phyloP scores from a whole-genome alignment of 2,113 vertebrate genomes.

The Xenopus borealis region DNA sequence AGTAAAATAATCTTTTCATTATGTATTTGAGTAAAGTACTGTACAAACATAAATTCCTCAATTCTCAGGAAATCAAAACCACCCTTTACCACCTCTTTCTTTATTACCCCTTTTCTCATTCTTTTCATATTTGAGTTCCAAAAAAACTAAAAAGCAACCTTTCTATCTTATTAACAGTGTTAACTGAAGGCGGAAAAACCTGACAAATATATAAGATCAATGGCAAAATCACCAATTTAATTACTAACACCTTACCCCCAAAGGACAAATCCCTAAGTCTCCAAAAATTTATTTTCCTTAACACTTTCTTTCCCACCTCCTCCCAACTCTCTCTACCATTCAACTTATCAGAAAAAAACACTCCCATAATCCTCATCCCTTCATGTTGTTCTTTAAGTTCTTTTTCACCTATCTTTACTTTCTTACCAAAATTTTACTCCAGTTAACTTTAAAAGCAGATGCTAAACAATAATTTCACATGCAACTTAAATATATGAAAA shows the following conservation, averaged over 20 bases:
- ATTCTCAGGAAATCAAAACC: background rate
- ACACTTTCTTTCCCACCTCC: background rate
- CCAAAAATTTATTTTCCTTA: background rate
- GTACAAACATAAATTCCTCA: background rate
- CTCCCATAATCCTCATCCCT: background rate
- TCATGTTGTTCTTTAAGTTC: background rate
- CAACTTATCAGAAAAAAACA: background rate
- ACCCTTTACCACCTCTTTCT: background rate
- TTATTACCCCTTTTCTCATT: background rate
- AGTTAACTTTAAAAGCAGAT: background rate
- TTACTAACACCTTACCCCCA: background rate
- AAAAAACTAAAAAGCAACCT: background rate
- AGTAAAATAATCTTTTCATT: too few species aligned
- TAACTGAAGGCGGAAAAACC: background rate
- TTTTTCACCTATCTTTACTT: background rate
- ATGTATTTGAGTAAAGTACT: too few species aligned
- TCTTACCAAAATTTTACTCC: background rate
- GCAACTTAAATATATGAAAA: background rate
- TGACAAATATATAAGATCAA: background rate
- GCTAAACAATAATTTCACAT: background rate
- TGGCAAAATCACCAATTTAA: background rate
- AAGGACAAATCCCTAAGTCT: background rate
- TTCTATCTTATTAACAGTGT: background rate
- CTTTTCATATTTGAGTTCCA: background rate
- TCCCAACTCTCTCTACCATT: background rate